phyloP scores from a whole-genome alignment of 2,888 invertebrate species.

The Alviniconcha strummeri region DNA sequence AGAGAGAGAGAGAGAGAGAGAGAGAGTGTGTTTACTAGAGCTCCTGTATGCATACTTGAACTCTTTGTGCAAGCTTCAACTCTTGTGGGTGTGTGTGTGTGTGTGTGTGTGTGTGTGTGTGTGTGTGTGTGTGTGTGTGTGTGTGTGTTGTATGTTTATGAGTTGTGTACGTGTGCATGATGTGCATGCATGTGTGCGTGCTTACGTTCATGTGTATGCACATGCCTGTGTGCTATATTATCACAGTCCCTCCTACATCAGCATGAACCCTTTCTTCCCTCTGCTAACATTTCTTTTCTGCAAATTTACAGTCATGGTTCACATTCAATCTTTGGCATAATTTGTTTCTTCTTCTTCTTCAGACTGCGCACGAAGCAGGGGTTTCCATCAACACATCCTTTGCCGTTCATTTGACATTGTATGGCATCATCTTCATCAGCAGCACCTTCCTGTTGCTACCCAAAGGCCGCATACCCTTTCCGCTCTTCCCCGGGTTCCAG shows the following conservation, averaged over 20 bases:
- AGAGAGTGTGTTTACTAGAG: no score
- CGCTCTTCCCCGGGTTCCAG: slow-evolving; percentile 37
- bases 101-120: background rate
- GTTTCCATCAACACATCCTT: slow-evolving; percentile 42
- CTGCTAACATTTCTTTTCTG: no score
- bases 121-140: background rate
- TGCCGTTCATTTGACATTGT: slow-evolving; percentile 38
- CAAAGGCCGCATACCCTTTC: slow-evolving; percentile 41
- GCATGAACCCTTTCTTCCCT: no score
- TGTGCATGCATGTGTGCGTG: no score
- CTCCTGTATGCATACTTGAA: no score
- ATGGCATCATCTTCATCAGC: slow-evolving; percentile 32
- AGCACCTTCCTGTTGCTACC: slow-evolving; percentile 48
- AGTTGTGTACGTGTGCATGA: background rate
- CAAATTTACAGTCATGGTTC: no score
- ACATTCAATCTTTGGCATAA: no score
- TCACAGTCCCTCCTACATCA: no score
- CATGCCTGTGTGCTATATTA: no score
- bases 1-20: no score
- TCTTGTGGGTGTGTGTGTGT: background rate
- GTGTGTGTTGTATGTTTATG: background rate
- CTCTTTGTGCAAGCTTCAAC: no score
- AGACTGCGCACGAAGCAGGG: slow-evolving; percentile 46
- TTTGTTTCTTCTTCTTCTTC: background rate
- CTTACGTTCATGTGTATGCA: no score